A percentile compares a stretch with the other conserved stretches of the same genome.
These are phyloP conservation scores for Pocillopora damicornis DNA, from an alignment of 64 coral and sea anemone species.

Conservation along the genomic window DNA sequence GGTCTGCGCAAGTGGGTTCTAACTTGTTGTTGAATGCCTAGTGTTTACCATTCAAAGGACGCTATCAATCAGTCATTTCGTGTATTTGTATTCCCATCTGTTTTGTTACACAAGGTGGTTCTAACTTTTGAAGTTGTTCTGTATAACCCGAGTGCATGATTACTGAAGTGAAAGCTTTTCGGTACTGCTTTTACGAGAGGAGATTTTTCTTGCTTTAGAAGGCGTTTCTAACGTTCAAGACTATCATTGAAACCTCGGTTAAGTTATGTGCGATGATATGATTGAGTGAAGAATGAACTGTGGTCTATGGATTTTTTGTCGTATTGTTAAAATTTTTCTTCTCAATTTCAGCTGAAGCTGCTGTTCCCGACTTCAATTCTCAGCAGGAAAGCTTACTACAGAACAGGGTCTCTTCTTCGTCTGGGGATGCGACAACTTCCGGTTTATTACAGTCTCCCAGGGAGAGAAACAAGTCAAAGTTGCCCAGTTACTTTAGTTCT, in stretches of 20 bases:
- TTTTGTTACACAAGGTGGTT: neutral
- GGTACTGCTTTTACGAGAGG: too few relatives aligned
- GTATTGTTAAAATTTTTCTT: neutral
- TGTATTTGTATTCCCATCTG: neutral
- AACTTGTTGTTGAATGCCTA: neutral
- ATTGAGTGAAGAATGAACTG: too few relatives aligned
- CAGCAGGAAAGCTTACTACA: slow-evolving; percentile 1
- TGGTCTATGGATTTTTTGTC: neutral
- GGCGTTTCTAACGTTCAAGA: too few relatives aligned
- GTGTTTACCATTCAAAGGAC: neutral
- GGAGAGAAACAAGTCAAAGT: slow-evolving; percentile 64
- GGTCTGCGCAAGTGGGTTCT: neutral
- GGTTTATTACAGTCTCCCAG: slow-evolving; percentile 28
- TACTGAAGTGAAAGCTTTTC: too few relatives aligned
- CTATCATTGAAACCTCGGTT: too few relatives aligned
- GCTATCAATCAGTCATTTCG: too few relatives aligned
- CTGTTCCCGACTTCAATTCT: neutral
- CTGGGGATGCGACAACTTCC: neutral
- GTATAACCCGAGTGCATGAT: neutral
- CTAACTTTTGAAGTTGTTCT: neutral
- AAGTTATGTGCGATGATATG: too few relatives aligned
- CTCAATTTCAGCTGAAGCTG: slow-evolving; percentile 13
- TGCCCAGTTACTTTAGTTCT: slow-evolving; percentile 71
- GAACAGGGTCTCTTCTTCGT: neutral
- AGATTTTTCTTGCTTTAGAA: too few relatives aligned